These are phyloP conservation scores for Polyommatus iphigenia DNA, from an alignment of 2,888 invertebrate species.

Conservation along the genomic window DNA sequence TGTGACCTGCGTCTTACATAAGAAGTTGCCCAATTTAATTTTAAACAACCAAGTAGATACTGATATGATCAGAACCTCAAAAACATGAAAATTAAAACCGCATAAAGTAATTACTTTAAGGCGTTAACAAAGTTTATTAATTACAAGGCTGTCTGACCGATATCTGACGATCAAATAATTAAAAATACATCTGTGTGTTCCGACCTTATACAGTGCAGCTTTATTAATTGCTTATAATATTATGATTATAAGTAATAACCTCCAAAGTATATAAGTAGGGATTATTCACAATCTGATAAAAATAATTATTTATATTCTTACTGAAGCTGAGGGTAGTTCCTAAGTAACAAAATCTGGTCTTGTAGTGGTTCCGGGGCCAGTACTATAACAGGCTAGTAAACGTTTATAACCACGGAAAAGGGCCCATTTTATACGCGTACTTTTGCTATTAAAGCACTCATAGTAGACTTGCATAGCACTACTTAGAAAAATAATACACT, in stretches of 20 bases:
- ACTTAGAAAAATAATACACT: too few species aligned
- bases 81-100: slow-evolving; percentile 52
- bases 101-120: slow-evolving; percentile 62
- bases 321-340: too few species aligned
- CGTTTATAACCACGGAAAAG: too few species aligned
- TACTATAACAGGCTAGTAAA: too few species aligned
- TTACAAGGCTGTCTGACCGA: slow-evolving; percentile 55
- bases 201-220: slow-evolving; percentile 63
- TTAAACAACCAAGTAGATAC: not conserved
- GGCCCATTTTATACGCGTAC: too few species aligned
- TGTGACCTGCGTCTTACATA: not conserved
- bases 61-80: slow-evolving; percentile 7
- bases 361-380: too few species aligned
- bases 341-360: too few species aligned
- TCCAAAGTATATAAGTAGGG: too few species aligned
- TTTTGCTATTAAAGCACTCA: too few species aligned
- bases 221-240: slow-evolving; percentile 50
- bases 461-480: too few species aligned
- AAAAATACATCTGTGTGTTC: slow-evolving; percentile 61
- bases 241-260: not conserved
- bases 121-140: slow-evolving; percentile 67
- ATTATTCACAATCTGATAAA: too few species aligned
- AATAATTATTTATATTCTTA: too few species aligned
- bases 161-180: slow-evolving; percentile 79
- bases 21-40: slow-evolving; percentile 5